Evolutionary conservation across 2,797 vertebrate genomes (phyloP), one percentile per base, ranked within the genome.

Genomic region (Bradypodion ventrale): DNA sequence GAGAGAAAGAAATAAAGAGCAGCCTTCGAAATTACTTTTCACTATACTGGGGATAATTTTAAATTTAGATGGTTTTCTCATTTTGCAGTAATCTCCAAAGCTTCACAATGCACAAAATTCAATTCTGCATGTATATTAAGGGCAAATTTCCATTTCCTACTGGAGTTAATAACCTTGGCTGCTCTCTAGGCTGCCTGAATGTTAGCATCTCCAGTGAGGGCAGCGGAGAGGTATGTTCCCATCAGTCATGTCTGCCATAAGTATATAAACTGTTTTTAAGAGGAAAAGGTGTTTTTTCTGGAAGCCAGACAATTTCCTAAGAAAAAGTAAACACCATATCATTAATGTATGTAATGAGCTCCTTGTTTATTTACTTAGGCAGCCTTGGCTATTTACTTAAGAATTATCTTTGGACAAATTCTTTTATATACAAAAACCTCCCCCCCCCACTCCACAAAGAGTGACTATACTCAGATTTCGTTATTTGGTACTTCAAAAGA

Each of bases 21-120:
- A 29, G 63, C 79, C 87, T 93, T 62, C 84, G 92, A 89, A 95
- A 95, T 95, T 90, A 90, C 89, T 92, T 94, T 93, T 80, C 85
- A 78, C 66, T 84, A 83, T 91, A 89, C 56, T 81, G 86, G 91
- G 83, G 68, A 90, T 83, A 93, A 91, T 92, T 95, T 94, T 88
- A 93, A 93, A 95, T 94, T 91, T 90, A 91, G 92, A 92, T 91
- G 46, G 25, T 88, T 92, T 95, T 92, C 91, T 94, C 89, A 93
- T 94, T 95, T 94, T 94, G 89, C 88, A 85, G 87, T 93, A 91
- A 93, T 94, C 89, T 91, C 90, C 82, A 93, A 94, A 95, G 92
- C 87, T 93, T 91, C 27, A 2, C 90, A 90, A 87, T 92, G 84
- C 70, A 93, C 91, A 94, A 91, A 93, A 89, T 94, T 94, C 93